A percentile compares a stretch with the other conserved stretches of the same genome.
phyloP scores from a whole-genome alignment of 2,113 vertebrate species.

The Elephas maximus region DNA sequence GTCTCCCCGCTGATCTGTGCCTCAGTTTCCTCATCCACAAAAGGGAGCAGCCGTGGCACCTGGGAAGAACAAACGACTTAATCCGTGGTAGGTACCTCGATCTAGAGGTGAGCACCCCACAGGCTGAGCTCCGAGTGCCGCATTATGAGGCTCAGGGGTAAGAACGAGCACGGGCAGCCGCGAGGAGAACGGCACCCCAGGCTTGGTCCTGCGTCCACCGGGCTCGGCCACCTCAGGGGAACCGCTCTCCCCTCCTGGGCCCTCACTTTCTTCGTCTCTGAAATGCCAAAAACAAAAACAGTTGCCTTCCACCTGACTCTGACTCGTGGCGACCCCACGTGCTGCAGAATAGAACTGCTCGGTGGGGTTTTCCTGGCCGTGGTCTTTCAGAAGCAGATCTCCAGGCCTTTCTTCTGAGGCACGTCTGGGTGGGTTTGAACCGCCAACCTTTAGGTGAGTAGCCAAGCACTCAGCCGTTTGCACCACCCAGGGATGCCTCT shows the following conservation, averaged over 20 bases:
- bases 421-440: too few relatives aligned
- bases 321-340: too few relatives aligned
- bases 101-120: fast-evolving
- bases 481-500: too few relatives aligned
- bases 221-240: too few relatives aligned
- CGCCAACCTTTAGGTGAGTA: too few relatives aligned
- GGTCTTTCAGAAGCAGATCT: too few relatives aligned
- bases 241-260: background rate
- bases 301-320: background rate
- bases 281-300: too few relatives aligned
- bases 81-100: fast-evolving
- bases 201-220: background rate
- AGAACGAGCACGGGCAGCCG: fast-evolving
- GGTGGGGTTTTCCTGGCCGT: too few relatives aligned
- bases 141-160: fast-evolving
- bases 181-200: background rate
- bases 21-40: background rate
- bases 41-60: background rate
- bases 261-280: background rate
- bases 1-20: background rate
- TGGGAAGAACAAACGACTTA: background rate
- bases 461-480: too few relatives aligned
- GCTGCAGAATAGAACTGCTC: too few relatives aligned
- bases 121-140: background rate
- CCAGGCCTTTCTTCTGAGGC: too few relatives aligned